Evolutionary conservation across 2,888 invertebrate genomes (phyloP).

Genomic region (Seira sanloemensis): DNA sequence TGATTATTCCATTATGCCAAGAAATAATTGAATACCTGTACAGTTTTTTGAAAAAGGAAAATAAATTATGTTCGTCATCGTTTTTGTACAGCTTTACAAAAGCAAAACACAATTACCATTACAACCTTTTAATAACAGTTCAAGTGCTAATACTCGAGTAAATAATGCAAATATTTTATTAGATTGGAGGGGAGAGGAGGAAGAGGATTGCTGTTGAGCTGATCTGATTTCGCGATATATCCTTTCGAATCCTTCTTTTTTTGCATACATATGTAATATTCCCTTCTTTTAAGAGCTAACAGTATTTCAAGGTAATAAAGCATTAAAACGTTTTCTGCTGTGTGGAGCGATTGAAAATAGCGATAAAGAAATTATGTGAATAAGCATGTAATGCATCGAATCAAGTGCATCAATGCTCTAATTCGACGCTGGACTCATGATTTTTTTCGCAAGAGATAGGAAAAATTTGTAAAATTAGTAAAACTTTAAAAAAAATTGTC

Average conservation of each 20-base stretch:
- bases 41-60: not conserved
- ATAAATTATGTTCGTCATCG: slow-evolving; percentile 15
- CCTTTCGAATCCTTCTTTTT: slow-evolving; percentile 12
- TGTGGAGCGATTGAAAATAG: slow-evolving; percentile 42
- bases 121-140: slow-evolving; percentile 20
- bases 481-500: not conserved
- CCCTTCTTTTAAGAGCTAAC: not conserved
- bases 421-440: slow-evolving; percentile 38
- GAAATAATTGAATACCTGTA: slow-evolving; percentile 10
- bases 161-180: not conserved
- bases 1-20: slow-evolving; percentile 26
- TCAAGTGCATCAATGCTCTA: slow-evolving; percentile 62
- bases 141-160: slow-evolving; percentile 20
- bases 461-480: too few relatives aligned
- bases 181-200: not conserved
- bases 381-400: slow-evolving; percentile 53
- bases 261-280: too few relatives aligned
- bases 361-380: slow-evolving; percentile 27
- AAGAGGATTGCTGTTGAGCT: slow-evolving; percentile 30
- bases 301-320: slow-evolving; percentile 47
- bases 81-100: not conserved
- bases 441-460: not conserved
- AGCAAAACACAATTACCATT: slow-evolving; percentile 20
- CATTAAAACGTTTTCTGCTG: slow-evolving; percentile 56
- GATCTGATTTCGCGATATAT: slow-evolving; percentile 38